A percentile compares a stretch with the other conserved stretches of the same genome.
phyloP scores from a whole-genome alignment of 2,113 vertebrate species.

The Cyphomyrus discorhynchus region DNA sequence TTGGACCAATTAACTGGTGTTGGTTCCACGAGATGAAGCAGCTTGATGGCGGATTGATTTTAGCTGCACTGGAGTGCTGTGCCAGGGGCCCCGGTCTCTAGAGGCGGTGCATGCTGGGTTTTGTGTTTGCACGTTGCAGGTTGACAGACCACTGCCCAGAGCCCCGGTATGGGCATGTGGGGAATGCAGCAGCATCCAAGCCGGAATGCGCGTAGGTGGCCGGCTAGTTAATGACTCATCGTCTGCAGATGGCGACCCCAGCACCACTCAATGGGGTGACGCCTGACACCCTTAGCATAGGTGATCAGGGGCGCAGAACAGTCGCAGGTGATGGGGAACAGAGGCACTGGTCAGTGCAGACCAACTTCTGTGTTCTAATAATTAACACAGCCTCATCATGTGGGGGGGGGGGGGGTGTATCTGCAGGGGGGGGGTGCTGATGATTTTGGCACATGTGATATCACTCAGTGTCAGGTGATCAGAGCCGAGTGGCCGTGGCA shows the following conservation, averaged over 20 bases:
- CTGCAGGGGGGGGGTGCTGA: not conserved
- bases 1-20: constrained; percentile 4
- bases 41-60: constrained; percentile 7
- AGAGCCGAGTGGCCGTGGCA: not conserved
- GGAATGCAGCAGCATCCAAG: not conserved
- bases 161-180: not conserved
- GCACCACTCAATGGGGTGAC: not conserved
- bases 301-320: not conserved
- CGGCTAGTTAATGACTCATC: not conserved
- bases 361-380: not conserved
- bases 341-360: not conserved
- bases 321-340: not conserved
- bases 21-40: not conserved
- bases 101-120: not conserved
- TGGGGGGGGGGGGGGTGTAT: not conserved
- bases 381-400: not conserved
- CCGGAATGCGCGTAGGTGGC: not conserved
- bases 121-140: not conserved
- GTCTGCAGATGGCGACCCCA: not conserved
- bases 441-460: not conserved
- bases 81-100: not conserved
- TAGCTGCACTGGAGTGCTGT: not conserved
- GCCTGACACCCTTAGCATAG: not conserved
- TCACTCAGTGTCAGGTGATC: not conserved
- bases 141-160: not conserved